Conservation (phyloP, 1,140 invertebrate genomes). For the Anthonomus grandis region DNA sequence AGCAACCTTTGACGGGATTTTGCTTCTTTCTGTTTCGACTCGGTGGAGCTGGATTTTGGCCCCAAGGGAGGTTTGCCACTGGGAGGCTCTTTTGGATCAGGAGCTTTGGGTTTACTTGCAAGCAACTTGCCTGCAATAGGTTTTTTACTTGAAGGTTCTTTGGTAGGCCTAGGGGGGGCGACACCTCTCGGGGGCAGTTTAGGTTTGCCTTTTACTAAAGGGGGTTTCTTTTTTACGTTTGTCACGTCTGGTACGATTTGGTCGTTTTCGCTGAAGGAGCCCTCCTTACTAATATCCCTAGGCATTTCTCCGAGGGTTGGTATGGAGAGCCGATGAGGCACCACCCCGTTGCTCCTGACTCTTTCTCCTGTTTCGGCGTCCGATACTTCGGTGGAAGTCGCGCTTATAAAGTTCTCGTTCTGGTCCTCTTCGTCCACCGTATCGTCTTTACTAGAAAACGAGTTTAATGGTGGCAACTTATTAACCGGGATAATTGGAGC, state of each 20-base stretch:
- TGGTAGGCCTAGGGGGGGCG: slow-evolving; percentile 10
- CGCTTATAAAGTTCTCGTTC: slow-evolving; percentile 35
- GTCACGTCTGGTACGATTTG: slow-evolving; percentile 60
- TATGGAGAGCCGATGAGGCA: neutral
- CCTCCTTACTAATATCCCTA: slow-evolving; percentile 10
- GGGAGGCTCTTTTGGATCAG: slow-evolving; percentile 10
- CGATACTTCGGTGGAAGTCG: slow-evolving; percentile 46
- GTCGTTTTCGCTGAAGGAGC: slow-evolving; percentile 46
- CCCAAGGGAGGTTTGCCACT: slow-evolving; percentile 13
- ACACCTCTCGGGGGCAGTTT: slow-evolving; percentile 21
- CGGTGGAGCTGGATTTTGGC: slow-evolving; percentile 16
- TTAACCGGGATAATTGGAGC: slow-evolving; percentile 76
- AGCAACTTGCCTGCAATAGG: slow-evolving; percentile 3
- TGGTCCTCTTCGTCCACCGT: slow-evolving; percentile 68
- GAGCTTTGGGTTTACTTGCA: slow-evolving; percentile 13
- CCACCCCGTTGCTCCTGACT: slow-evolving; percentile 19
- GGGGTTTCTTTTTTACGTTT: slow-evolving; percentile 27
- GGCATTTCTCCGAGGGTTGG: slow-evolving; percentile 2
- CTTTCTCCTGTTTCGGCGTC: slow-evolving; percentile 49
- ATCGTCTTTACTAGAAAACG: slow-evolving; percentile 84
- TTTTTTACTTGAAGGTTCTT: slow-evolving; percentile 13
- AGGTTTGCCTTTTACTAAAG: slow-evolving; percentile 19
- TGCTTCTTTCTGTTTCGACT: slow-evolving; percentile 17
- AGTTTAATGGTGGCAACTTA: slow-evolving; percentile 73
- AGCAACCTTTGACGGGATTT: slow-evolving; percentile 10